Evolutionary conservation across 2,113 vertebrate species (phyloP).

Genomic region (Zeus faber): DNA sequence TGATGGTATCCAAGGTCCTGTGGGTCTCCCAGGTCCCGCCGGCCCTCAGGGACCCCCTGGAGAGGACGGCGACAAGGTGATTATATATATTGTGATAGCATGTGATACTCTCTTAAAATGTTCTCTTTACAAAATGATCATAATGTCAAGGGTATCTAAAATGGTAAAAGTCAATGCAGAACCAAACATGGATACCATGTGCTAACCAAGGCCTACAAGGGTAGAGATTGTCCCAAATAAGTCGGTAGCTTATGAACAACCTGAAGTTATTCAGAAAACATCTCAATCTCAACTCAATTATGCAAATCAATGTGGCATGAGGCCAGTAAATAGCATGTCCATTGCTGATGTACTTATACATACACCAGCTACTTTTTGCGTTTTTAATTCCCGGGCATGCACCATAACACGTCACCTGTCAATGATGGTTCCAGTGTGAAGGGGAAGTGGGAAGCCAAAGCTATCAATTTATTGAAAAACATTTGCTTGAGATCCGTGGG

Average conservation of each 20-base stretch:
- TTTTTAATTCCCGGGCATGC: conserved; percentile 43
- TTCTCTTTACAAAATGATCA: too few species aligned
- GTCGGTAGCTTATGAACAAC: too few species aligned
- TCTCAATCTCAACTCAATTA: not conserved
- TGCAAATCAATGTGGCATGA: conserved; percentile 14
- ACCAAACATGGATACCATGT: too few species aligned
- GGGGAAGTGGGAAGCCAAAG: conserved; percentile 26
- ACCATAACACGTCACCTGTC: conserved; percentile 47
- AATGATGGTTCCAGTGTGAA: conserved; percentile 50
- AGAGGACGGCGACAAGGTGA: conserved; percentile 99
- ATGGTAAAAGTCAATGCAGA: too few species aligned
- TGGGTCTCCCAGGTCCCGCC: conserved; percentile 91
- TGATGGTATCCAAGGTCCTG: conserved; percentile 96
- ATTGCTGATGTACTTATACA: conserved; percentile 15
- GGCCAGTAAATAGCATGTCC: conserved; percentile 16
- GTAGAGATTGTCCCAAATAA: too few species aligned
- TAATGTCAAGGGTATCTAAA: too few species aligned
- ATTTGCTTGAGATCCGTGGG: conserved; percentile 53
- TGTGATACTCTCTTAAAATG: too few species aligned
- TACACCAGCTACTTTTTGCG: conserved; percentile 51
- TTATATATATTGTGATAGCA: too few species aligned
- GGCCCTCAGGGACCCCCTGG: conserved; percentile 95
- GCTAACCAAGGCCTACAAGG: too few species aligned
- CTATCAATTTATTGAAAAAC: conserved; percentile 69
- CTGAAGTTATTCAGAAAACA: not conserved